Conservation (phyloP, 2,113 vertebrate genomes). For the Oncorhynchus mykiss region DNA sequence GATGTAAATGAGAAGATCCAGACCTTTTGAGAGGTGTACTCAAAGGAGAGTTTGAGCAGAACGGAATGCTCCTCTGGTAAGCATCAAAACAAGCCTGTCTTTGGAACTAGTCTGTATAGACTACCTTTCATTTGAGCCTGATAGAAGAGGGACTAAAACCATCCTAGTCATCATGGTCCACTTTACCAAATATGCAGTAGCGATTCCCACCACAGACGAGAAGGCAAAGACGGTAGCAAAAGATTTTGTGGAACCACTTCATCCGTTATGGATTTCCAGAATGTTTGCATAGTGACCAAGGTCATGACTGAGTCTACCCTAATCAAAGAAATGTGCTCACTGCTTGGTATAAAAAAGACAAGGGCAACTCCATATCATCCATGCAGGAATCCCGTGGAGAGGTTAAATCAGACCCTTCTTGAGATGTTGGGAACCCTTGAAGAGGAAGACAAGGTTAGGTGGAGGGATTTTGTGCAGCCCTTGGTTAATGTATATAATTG, state of each 20-base stretch:
- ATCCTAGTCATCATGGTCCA: slow-evolving; percentile 16
- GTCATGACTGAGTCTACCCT: background rate
- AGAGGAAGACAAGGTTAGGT: slow-evolving; percentile 19
- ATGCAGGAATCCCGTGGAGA: slow-evolving; percentile 20
- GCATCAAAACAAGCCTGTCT: slow-evolving; percentile 17
- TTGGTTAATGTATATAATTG: slow-evolving; percentile 22
- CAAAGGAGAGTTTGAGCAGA: background rate
- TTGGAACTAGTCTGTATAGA: slow-evolving; percentile 29
- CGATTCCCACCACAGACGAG: slow-evolving; percentile 13
- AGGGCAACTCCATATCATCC: slow-evolving; percentile 19
- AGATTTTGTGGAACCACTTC: slow-evolving; percentile 10
- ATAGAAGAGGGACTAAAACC: slow-evolving; percentile 19
- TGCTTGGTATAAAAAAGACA: slow-evolving; percentile 28
- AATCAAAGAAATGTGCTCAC: slow-evolving; percentile 2
- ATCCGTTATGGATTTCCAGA: slow-evolving; percentile 15
- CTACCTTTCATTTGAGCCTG: slow-evolving; percentile 31
- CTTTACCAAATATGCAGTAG: slow-evolving; percentile 13
- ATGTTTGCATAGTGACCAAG: slow-evolving; percentile 1
- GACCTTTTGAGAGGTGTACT: slow-evolving; percentile 15
- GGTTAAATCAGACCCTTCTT: slow-evolving; percentile 15
- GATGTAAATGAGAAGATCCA: slow-evolving; percentile 3
- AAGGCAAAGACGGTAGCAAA: slow-evolving; percentile 17
- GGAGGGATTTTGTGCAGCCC: slow-evolving; percentile 17
- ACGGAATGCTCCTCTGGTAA: slow-evolving; percentile 9
- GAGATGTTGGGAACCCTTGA: slow-evolving; percentile 21